Percentiles rank a stretch among this genome's conserved stretches.
Conservation (phyloP, 2,797 vertebrate species). For the Sebastiscus tertius region DNA sequence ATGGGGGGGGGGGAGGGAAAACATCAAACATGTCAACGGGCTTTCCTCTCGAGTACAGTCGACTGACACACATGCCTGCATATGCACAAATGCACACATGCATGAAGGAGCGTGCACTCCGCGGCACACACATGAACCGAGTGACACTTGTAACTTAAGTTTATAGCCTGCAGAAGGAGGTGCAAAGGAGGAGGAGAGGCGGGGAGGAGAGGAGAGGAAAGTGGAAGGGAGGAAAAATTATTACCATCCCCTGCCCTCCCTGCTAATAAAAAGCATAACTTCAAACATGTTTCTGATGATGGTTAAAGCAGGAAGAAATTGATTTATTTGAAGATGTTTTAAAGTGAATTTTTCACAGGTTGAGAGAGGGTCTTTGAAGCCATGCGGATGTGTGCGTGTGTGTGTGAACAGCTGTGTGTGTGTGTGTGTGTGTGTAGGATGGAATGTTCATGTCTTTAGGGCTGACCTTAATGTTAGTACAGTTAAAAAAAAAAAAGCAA, state of each 20-base stretch:
- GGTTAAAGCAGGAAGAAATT: constrained; percentile 82
- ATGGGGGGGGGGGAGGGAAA: background rate
- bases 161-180: constrained; percentile 75
- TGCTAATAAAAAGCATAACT: constrained; percentile 81
- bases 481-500: constrained; percentile 55
- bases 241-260: constrained; percentile 71
- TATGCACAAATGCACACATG: constrained; percentile 13
- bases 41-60: constrained; percentile 21
- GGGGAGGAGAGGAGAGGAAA: constrained; percentile 58
- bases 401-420: constrained; percentile 19
- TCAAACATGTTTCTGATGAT: constrained; percentile 84
- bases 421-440: constrained; percentile 41
- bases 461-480: constrained; percentile 81
- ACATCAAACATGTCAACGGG: constrained; percentile 54
- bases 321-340: constrained; percentile 86
- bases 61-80: constrained; percentile 25
- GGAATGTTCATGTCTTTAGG: constrained; percentile 82
- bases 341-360: constrained; percentile 82
- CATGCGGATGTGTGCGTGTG: constrained; percentile 31
- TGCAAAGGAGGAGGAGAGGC: constrained; percentile 60
- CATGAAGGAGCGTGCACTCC: constrained; percentile 4
- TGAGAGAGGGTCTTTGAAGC: constrained; percentile 81
- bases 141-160: constrained; percentile 76
- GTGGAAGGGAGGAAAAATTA: constrained; percentile 72
- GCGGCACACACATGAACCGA: constrained; percentile 53